Evolutionary conservation across 2,113 vertebrate genomes (phyloP).

Genomic region (Pardalotus punctatus): DNA sequence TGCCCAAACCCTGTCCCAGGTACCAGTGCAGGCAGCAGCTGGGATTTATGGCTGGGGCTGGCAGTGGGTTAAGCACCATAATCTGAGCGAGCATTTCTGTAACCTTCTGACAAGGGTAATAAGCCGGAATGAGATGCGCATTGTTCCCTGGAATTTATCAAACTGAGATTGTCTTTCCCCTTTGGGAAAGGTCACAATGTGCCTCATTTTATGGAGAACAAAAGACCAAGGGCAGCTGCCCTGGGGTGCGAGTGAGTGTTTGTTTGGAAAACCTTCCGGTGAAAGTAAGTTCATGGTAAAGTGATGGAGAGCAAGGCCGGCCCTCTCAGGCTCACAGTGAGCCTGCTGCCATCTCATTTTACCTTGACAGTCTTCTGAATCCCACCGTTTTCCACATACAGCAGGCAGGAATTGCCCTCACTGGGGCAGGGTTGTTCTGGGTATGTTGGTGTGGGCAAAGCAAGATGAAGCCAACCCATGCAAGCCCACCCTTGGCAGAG

Average conservation of each 20-base stretch:
- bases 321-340: background rate
- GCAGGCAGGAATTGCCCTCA: background rate
- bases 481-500: background rate
- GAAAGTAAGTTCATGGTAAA: background rate
- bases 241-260: rapidly evolving
- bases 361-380: background rate
- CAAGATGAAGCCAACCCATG: rapidly evolving
- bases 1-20: background rate
- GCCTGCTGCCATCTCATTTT: background rate
- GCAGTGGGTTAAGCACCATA: conserved; percentile 2
- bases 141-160: background rate
- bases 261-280: background rate
- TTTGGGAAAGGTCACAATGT: background rate
- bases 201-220: background rate
- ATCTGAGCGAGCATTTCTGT: background rate
- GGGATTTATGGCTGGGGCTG: background rate
- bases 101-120: conserved; percentile 15
- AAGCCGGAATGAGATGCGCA: background rate
- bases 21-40: background rate
- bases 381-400: rapidly evolving
- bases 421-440: background rate
- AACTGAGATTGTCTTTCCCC: background rate
- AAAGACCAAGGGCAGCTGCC: background rate
- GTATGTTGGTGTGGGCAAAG: background rate
- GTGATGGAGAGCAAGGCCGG: background rate